A percentile compares a stretch with the other conserved stretches of the same genome.
These are phyloP conservation scores for Agrochola macilenta DNA, from an alignment of 2,888 invertebrate genomes.

Conservation along the genomic window DNA sequence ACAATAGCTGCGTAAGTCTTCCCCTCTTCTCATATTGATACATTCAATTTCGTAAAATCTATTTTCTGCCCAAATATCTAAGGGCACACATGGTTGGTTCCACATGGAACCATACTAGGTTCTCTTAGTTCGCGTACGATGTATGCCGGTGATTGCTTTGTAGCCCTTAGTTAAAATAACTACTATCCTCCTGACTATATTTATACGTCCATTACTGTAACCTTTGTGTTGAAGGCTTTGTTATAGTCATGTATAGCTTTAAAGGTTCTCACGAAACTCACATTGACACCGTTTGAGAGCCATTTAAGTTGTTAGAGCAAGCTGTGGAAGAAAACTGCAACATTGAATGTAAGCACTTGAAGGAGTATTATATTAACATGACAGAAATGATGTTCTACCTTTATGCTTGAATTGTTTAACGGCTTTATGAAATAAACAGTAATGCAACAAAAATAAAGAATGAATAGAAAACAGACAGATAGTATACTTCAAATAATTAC, in stretches of 20 bases:
- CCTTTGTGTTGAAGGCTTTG: slow-evolving; percentile 41
- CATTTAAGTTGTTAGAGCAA: slow-evolving; percentile 43
- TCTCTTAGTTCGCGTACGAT: neutral
- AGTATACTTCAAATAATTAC: neutral
- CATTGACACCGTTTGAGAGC: slow-evolving; percentile 33
- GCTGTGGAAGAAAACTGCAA: slow-evolving; percentile 18
- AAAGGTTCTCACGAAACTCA: slow-evolving; percentile 44
- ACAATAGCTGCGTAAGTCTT: slow-evolving; percentile 6
- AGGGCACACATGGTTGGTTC: neutral
- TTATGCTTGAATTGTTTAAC: neutral
- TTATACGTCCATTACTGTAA: slow-evolving; percentile 26
- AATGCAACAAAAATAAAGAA: neutral
- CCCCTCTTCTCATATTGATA: slow-evolving; percentile 1
- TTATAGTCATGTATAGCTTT: slow-evolving; percentile 42
- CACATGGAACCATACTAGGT: neutral
- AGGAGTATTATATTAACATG: neutral
- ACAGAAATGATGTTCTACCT: neutral
- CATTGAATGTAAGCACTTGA: slow-evolving; percentile 6
- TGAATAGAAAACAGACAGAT: neutral
- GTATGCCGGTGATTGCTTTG: neutral
- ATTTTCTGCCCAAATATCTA: neutral
- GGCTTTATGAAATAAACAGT: neutral
- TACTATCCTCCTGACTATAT: slow-evolving; percentile 16
- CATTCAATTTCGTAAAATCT: slow-evolving; percentile 3
- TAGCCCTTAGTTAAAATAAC: neutral